Evolutionary conservation across 2,888 invertebrate species (phyloP).

Genomic region (Hypomecis punctinalis): DNA sequence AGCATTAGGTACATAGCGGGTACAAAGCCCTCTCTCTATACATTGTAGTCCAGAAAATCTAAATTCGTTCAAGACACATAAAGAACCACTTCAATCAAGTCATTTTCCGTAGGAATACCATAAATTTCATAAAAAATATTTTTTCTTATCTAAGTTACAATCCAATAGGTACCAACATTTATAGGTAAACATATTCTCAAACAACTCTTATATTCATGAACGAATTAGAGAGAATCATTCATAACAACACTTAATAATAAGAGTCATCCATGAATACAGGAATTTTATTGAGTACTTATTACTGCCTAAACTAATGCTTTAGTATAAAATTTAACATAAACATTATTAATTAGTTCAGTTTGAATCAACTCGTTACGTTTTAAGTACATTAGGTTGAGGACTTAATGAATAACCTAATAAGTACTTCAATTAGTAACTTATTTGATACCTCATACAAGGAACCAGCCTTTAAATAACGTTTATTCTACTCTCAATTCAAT

Average conservation of each 20-base stretch:
- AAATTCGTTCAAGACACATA: constrained; percentile 1
- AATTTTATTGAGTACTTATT: constrained; percentile 44
- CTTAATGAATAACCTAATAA: constrained; percentile 9
- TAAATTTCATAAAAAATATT: constrained; percentile 33
- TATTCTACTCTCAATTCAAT: constrained; percentile 15
- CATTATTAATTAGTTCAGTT: constrained; percentile 7
- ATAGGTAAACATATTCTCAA: constrained; percentile 42
- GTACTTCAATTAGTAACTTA: constrained; percentile 14
- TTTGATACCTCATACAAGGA: constrained; percentile 12
- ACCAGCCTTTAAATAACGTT: constrained; percentile 14
- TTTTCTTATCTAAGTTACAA: constrained; percentile 36
- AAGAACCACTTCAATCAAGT: no score
- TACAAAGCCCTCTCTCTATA: no score
- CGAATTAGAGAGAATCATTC: constrained; percentile 42
- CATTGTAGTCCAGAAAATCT: background rate
- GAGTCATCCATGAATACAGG: constrained; percentile 57
- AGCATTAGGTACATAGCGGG: no score
- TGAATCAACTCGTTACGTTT: background rate
- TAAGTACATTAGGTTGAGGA: constrained; percentile 6
- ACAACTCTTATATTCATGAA: constrained; percentile 55
- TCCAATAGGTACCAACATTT: constrained; percentile 44
- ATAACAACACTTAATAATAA: constrained; percentile 43
- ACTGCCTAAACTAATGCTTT: constrained; percentile 6
- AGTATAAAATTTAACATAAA: constrained; percentile 2
- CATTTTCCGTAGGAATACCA: no score